A percentile compares a stretch with the other conserved stretches of the same genome.
phyloP scores from a whole-genome alignment of 2,888 invertebrate species.

The Ophraella communa region DNA sequence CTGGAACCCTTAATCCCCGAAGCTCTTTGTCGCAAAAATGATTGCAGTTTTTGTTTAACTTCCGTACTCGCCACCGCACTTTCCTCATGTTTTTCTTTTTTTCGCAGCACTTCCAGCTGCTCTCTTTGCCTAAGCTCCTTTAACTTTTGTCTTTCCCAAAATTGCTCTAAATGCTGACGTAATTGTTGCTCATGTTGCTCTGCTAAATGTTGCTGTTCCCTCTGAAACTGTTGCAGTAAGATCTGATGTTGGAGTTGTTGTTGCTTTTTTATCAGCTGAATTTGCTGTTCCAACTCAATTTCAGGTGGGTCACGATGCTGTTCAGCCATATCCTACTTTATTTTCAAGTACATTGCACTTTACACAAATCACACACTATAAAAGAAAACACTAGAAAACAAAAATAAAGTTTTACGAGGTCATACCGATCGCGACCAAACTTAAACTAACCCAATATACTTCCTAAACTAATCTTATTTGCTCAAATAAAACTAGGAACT shows the following conservation, averaged over 20 bases:
- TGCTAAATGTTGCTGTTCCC: conserved; percentile 88
- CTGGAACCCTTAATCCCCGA: conserved; percentile 56
- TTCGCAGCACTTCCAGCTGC: conserved; percentile 82
- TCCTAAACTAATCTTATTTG: conserved; percentile 12
- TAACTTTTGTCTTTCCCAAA: conserved; percentile 90
- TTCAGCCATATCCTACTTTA: conserved; percentile 55
- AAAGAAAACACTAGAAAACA: conserved; percentile 17
- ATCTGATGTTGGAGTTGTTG: conserved; percentile 93
- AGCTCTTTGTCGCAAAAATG: conserved; percentile 60
- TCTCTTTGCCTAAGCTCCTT: conserved; percentile 75
- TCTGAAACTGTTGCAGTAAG: conserved; percentile 88
- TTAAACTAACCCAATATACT: conserved; percentile 25
- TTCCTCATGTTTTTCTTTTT: conserved; percentile 94
- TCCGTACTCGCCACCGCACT: conserved; percentile 96
- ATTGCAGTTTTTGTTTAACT: conserved; percentile 95
- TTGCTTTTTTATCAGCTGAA: conserved; percentile 87
- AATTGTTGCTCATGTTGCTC: conserved; percentile 91
- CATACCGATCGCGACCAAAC: conserved; percentile 56
- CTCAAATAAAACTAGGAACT: conserved; percentile 43
- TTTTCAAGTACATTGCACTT: conserved; percentile 35
- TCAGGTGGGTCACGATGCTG: conserved; percentile 57
- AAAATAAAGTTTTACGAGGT: conserved; percentile 46
- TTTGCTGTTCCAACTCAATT: conserved; percentile 61
- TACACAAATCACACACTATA: conserved; percentile 25
- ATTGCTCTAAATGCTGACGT: conserved; percentile 87